These are phyloP conservation scores for silkworm (Bombyx mori) DNA, from an alignment of 1,140 invertebrate genomes.

Conservation along the genomic window DNA sequence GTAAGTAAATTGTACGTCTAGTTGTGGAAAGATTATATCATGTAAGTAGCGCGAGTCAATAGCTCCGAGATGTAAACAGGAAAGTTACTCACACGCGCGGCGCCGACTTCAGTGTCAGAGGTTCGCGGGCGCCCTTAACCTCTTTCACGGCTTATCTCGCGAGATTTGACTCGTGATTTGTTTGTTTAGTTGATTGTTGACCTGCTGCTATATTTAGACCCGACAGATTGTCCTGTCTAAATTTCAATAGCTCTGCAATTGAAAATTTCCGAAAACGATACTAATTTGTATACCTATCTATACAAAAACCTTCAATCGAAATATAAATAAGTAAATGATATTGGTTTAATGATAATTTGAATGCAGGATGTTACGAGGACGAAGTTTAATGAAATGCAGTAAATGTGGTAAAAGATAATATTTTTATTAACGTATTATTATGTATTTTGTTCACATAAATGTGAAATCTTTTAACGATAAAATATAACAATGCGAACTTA, in stretches of 20 bases:
- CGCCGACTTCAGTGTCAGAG: constrained; percentile 27
- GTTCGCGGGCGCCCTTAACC: constrained; percentile 44
- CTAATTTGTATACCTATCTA: too few species aligned
- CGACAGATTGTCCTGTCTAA: too few species aligned
- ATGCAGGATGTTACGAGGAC: background rate
- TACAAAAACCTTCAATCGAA: too few species aligned
- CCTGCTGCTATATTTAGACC: too few species aligned
- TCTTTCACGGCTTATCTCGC: constrained; percentile 19
- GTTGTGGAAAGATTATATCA: constrained; percentile 1
- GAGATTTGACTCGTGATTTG: too few species aligned
- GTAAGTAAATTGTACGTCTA: background rate
- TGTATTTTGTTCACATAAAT: constrained; percentile 45
- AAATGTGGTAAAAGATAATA: constrained; percentile 45
- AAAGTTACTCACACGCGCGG: constrained; percentile 1
- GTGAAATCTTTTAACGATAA: constrained; percentile 69
- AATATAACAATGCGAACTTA: constrained; percentile 65
- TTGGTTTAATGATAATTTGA: too few species aligned
- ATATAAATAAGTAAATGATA: too few species aligned
- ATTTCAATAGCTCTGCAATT: too few species aligned
- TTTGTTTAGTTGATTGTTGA: too few species aligned
- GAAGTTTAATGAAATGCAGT: constrained; percentile 47
- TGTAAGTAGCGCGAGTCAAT: constrained; percentile 1
- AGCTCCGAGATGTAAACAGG: constrained; percentile 1
- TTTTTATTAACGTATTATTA: constrained; percentile 60
- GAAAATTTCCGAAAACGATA: too few species aligned